These are phyloP conservation scores for Lamellibrachia columna DNA, from an alignment of 2,888 invertebrate species.

Conservation along the genomic window DNA sequence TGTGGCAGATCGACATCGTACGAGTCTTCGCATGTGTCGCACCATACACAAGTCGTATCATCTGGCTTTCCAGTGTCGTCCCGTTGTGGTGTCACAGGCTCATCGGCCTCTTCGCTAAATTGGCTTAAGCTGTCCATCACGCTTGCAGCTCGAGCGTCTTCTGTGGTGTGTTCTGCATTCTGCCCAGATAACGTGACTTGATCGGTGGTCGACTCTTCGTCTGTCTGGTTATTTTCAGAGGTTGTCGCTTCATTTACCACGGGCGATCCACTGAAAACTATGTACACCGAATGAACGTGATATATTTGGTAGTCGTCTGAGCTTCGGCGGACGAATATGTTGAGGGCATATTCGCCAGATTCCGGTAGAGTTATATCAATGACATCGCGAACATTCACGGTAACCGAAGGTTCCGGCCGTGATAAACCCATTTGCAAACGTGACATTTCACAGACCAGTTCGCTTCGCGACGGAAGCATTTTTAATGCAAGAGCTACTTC, in stretches of 20 bases:
- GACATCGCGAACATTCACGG: not conserved
- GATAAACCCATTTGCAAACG: not conserved
- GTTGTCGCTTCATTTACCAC: not conserved
- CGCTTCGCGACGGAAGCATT: not conserved
- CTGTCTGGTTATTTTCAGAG: not conserved
- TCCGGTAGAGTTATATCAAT: conserved; percentile 55
- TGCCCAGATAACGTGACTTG: not conserved
- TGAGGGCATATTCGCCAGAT: conserved; percentile 57
- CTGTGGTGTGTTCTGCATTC: not conserved
- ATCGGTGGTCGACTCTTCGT: not conserved
- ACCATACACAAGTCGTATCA: not conserved
- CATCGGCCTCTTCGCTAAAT: not conserved
- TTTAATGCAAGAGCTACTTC: not conserved
- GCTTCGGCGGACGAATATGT: conserved; percentile 48
- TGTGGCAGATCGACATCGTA: not conserved
- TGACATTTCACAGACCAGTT: not conserved
- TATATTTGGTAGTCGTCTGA: not conserved
- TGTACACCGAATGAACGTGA: not conserved
- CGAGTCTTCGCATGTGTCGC: not conserved
- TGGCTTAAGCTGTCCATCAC: not conserved
- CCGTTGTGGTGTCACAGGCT: not conserved
- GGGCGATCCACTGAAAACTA: not conserved
- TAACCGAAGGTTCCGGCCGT: not conserved
- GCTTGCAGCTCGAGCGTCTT: not conserved
- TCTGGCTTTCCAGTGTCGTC: not conserved